A percentile compares a stretch with the other conserved stretches of the same genome.
These are phyloP conservation scores for Glaucidium brasilianum DNA, from an alignment of 2,113 vertebrate species.

Conservation along the genomic window DNA sequence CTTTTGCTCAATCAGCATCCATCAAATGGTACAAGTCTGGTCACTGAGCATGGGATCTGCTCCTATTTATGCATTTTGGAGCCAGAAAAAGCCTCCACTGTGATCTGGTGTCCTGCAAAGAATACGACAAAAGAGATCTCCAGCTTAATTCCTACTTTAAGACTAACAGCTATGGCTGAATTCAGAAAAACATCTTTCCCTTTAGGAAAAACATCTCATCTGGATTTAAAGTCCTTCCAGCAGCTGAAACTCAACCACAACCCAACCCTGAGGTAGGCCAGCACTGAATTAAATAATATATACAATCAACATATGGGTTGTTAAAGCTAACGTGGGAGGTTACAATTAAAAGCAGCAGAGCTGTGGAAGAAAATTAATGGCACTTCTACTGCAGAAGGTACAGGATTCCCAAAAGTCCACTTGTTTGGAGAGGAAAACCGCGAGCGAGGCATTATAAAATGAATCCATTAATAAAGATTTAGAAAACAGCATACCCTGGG, in stretches of 20 bases:
- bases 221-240: neutral
- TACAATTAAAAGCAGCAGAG: neutral
- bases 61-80: neutral
- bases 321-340: neutral
- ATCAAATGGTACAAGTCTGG: fast-evolving
- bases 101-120: neutral
- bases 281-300: neutral
- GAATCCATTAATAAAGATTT: neutral
- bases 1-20: neutral
- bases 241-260: neutral
- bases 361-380: neutral
- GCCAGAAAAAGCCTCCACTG: neutral
- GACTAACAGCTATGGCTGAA: neutral
- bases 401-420: neutral
- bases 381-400: neutral
- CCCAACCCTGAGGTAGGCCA: neutral
- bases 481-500: neutral
- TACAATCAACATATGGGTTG: neutral
- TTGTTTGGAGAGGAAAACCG: neutral
- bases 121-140: neutral
- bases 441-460: neutral
- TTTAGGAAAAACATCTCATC: neutral
- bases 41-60: neutral
- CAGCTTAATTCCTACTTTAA: neutral
- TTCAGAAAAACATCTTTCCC: neutral